Evolutionary conservation across 2,797 vertebrate species (phyloP).

Genomic region (Pangasius mekongensis): DNA sequence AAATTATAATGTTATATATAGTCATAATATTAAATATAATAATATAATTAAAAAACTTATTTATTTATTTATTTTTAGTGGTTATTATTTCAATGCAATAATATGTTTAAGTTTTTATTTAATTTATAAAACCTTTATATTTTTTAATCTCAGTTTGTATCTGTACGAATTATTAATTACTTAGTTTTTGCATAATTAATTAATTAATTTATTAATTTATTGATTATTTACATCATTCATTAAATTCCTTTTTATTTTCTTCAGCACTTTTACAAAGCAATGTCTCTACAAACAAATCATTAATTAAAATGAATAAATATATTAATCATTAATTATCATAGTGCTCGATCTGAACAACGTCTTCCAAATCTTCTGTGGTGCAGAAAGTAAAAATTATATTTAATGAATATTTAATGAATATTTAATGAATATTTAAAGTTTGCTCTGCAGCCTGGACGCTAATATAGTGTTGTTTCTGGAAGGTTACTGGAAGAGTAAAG

Average conservation of each 20-base stretch:
- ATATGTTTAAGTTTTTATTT: too few relatives aligned
- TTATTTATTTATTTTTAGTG: too few relatives aligned
- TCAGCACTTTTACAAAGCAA: background rate
- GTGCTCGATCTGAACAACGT: background rate
- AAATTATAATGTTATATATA: too few relatives aligned
- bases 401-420: too few relatives aligned
- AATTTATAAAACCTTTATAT: too few relatives aligned
- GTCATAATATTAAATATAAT: too few relatives aligned
- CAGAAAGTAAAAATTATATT: background rate
- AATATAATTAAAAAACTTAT: too few relatives aligned
- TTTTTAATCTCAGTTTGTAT: background rate
- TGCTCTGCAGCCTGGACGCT: background rate
- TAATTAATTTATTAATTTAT: too few relatives aligned
- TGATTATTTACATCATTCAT: background rate
- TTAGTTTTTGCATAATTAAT: too few relatives aligned
- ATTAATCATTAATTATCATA: background rate
- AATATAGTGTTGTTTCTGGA: constrained; percentile 16
- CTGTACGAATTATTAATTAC: background rate
- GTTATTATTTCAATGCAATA: too few relatives aligned
- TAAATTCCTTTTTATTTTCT: background rate
- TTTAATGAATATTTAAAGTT: background rate
- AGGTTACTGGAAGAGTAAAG: constrained; percentile 89
- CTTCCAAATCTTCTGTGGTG: background rate
- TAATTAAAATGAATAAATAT: background rate
- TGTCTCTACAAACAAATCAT: background rate